These are phyloP conservation scores for Sus cebifrons DNA, from an alignment of 2,797 vertebrate species.

Conservation along the genomic window DNA sequence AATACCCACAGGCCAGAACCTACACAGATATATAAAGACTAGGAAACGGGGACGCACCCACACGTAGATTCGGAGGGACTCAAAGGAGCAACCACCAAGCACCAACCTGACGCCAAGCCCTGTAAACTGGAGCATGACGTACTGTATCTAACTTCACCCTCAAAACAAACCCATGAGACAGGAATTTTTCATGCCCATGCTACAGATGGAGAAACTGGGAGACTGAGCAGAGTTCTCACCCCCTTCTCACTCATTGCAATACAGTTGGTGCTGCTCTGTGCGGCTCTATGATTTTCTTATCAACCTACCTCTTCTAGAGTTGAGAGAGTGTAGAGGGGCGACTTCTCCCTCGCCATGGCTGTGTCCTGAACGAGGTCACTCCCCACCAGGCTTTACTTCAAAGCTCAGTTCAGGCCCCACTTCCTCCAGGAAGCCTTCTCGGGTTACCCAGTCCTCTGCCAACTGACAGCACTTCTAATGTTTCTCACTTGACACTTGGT, in stretches of 20 bases:
- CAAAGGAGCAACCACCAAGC: not conserved
- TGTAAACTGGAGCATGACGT: not conserved
- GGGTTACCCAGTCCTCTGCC: slow-evolving; percentile 40
- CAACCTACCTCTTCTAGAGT: slow-evolving; percentile 49
- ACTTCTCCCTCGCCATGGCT: slow-evolving; percentile 11
- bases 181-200: not conserved
- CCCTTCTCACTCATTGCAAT: not conserved
- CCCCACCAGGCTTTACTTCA: slow-evolving; percentile 59
- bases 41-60: not conserved
- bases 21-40: not conserved
- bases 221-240: not conserved
- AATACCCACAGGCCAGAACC: not conserved
- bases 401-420: slow-evolving; percentile 34
- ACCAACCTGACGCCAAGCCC: not conserved
- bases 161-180: not conserved
- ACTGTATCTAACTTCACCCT: not conserved
- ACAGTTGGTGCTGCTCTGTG: not conserved
- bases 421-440: slow-evolving; percentile 78
- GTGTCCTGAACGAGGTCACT: slow-evolving; percentile 58
- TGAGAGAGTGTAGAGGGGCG: not conserved
- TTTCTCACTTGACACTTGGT: slow-evolving; percentile 48
- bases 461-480: not conserved
- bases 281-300: not conserved
- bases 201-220: not conserved
- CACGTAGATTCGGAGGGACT: not conserved